Conservation (phyloP, 2,888 invertebrate species). For the Diadromus collaris region DNA sequence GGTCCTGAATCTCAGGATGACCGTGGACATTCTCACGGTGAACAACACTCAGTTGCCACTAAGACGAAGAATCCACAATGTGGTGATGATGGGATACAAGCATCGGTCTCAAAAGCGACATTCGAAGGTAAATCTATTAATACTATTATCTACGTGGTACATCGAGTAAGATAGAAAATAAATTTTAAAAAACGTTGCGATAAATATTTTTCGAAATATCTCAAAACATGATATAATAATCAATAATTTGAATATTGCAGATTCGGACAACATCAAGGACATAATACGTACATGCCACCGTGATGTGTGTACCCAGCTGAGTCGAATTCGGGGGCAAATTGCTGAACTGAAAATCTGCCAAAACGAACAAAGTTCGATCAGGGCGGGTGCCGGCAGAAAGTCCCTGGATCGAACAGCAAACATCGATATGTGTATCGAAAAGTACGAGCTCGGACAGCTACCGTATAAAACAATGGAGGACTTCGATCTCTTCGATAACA, state of each 20-base stretch:
- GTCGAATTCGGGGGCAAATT: neutral
- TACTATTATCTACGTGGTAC: no score
- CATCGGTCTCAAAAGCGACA: no score
- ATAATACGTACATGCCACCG: neutral
- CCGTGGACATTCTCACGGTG: no score
- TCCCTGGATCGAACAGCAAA: neutral
- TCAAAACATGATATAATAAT: neutral
- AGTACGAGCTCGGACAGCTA: constrained; percentile 20
- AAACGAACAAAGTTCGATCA: neutral
- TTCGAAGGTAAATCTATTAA: no score
- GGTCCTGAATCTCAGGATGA: no score
- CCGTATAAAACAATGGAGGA: constrained; percentile 16
- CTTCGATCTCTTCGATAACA: constrained; percentile 19
- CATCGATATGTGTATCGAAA: constrained; percentile 2
- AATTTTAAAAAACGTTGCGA: no score
- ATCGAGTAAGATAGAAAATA: no score
- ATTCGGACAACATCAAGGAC: neutral
- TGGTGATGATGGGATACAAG: no score
- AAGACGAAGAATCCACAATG: no score
- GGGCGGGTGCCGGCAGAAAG: neutral
- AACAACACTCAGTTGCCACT: no score
- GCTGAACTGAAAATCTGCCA: constrained; percentile 21
- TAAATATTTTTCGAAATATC: no score
- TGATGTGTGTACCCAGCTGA: neutral
- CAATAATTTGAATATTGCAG: neutral